These are phyloP conservation scores for Rhinophrynus dorsalis DNA, from an alignment of 2,797 vertebrate genomes.

Conservation along the genomic window DNA sequence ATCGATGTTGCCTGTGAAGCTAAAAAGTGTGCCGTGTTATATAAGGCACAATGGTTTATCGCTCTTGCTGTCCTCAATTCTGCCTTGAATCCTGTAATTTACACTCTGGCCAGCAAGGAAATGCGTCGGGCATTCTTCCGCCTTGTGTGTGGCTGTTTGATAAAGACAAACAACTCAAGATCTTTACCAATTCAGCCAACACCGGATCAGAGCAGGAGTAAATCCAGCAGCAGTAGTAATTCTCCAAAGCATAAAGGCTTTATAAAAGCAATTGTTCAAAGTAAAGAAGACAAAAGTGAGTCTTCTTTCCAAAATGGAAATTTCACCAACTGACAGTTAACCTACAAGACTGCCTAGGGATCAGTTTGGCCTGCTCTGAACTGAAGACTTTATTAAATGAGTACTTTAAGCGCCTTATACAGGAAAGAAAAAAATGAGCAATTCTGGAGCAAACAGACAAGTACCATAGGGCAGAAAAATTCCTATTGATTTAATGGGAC, in stretches of 20 bases:
- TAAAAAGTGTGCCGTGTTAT: conserved; percentile 74
- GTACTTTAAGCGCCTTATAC: no score
- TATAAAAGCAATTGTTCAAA: conserved; percentile 51
- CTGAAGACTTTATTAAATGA: conserved; percentile 31
- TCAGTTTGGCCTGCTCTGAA: not conserved
- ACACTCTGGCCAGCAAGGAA: conserved; percentile 92
- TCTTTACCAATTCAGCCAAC: conserved; percentile 69
- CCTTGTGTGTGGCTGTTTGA: conserved; percentile 78
- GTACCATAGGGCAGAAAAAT: no score
- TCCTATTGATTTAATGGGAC: no score
- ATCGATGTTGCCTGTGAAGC: conserved; percentile 84
- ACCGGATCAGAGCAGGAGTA: conserved; percentile 82
- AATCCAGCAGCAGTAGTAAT: conserved; percentile 87
- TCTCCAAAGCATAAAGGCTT: conserved; percentile 73
- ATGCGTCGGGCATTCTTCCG: conserved; percentile 90
- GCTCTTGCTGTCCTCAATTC: conserved; percentile 88
- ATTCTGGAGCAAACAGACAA: no score
- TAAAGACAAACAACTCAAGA: conserved; percentile 58
- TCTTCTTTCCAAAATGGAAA: conserved; percentile 60
- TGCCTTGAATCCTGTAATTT: conserved; percentile 92
- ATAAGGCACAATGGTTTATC: conserved; percentile 86
- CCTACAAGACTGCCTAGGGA: not conserved
- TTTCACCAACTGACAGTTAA: conserved; percentile 62
- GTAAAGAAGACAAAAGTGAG: conserved; percentile 53
- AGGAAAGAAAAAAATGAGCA: no score